These are phyloP conservation scores for Chrysodeixis includens DNA, from an alignment of 2,888 invertebrate species.

Conservation along the genomic window DNA sequence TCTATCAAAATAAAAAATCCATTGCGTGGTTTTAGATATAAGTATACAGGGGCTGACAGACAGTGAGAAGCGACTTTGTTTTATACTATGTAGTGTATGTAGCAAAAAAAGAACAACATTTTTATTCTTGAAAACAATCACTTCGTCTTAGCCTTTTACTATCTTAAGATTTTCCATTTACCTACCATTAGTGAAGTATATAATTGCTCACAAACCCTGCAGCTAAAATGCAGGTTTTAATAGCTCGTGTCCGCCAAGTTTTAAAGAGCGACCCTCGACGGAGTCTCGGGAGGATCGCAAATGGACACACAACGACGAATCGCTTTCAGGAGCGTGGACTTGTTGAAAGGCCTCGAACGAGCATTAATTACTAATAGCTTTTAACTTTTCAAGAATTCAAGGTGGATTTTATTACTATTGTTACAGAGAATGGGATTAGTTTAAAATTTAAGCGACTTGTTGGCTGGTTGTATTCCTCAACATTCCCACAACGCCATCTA, in stretches of 20 bases:
- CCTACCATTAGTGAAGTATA: not conserved
- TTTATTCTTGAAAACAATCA: not conserved
- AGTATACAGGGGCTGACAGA: too few relatives aligned
- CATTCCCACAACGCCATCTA: too few relatives aligned
- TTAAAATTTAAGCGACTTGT: constrained; percentile 22
- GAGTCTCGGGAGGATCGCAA: constrained; percentile 32
- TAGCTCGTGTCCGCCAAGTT: constrained; percentile 21
- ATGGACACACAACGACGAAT: constrained; percentile 42
- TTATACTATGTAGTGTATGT: too few relatives aligned
- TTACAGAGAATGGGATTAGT: constrained; percentile 18
- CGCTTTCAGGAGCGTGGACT: constrained; percentile 33
- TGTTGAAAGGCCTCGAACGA: constrained; percentile 33
- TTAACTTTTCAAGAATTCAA: constrained; percentile 34
- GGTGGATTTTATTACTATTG: constrained; percentile 35
- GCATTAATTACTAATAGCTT: constrained; percentile 40
- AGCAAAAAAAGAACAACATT: not conserved
- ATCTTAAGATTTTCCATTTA: not conserved
- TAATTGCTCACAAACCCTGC: not conserved
- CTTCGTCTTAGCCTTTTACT: too few relatives aligned
- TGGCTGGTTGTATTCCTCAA: too few relatives aligned
- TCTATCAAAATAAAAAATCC: too few relatives aligned
- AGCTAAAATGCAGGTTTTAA: constrained; percentile 9
- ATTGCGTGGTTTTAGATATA: too few relatives aligned
- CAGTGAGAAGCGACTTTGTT: too few relatives aligned
- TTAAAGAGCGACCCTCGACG: constrained; percentile 25